A percentile compares a stretch with the other conserved stretches of the same genome.
phyloP scores from a whole-genome alignment of 2,888 invertebrate species.

The Diaphora mendica region DNA sequence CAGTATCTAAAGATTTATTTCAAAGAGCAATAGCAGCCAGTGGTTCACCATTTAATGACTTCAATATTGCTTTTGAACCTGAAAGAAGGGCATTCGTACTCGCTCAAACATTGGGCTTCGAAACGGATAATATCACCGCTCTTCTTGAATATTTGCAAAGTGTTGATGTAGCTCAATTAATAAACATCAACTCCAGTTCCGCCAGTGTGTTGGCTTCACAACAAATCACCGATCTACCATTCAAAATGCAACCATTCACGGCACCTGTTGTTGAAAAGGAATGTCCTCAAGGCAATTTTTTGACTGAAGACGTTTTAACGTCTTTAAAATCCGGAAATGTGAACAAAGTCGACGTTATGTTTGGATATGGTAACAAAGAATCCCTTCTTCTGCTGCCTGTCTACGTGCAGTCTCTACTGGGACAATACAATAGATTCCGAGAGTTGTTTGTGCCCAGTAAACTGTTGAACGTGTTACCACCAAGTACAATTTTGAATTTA shows the following conservation, averaged over 20 bases:
- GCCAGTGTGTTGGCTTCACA: slow-evolving; percentile 14
- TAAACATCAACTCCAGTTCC: not conserved
- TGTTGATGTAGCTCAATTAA: not conserved
- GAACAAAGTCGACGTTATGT: slow-evolving; percentile 87
- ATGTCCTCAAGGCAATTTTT: slow-evolving; percentile 54
- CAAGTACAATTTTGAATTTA: slow-evolving; percentile 45
- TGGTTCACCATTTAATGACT: slow-evolving; percentile 60
- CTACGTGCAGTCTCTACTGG: slow-evolving; percentile 30
- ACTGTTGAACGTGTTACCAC: slow-evolving; percentile 45
- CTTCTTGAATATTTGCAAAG: not conserved
- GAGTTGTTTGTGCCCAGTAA: slow-evolving; percentile 58
- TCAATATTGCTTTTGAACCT: slow-evolving; percentile 56
- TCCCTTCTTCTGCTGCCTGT: slow-evolving; percentile 63
- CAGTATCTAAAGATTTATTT: slow-evolving; percentile 67
- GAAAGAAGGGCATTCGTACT: slow-evolving; percentile 45
- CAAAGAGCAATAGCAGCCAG: slow-evolving; percentile 54
- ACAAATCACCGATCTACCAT: slow-evolving; percentile 12
- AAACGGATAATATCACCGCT: not conserved
- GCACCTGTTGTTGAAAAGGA: slow-evolving; percentile 59
- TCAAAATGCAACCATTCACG: slow-evolving; percentile 39
- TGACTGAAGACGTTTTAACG: slow-evolving; percentile 49
- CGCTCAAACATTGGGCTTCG: not conserved
- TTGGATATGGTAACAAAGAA: slow-evolving; percentile 90
- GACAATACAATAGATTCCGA: slow-evolving; percentile 46
- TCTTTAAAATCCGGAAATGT: slow-evolving; percentile 73